Evolutionary conservation across 1,140 invertebrate species (phyloP).

Genomic region (Frieseomelitta varia): DNA sequence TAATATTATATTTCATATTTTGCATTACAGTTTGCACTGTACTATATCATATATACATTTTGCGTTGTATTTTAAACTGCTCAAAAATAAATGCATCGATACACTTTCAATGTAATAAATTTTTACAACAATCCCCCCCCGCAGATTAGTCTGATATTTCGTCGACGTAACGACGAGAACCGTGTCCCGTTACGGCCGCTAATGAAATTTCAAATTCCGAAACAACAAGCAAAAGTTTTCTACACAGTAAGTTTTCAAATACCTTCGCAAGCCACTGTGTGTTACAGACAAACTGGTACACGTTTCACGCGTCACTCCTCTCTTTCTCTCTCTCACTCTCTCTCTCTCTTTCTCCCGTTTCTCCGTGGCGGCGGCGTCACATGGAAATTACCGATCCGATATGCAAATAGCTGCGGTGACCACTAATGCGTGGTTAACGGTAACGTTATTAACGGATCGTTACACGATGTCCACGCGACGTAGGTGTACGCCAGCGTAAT

Average conservation of each 20-base stretch:
- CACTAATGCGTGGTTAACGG: constrained; percentile 76
- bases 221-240: background rate
- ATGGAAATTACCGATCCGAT: constrained; percentile 77
- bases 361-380: constrained; percentile 29
- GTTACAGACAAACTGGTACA: too few species aligned
- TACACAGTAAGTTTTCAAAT: background rate
- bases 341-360: constrained; percentile 10
- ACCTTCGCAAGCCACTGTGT: background rate
- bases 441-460: constrained; percentile 77
- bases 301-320: background rate
- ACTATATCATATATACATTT: too few species aligned
- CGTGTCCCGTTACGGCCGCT: background rate
- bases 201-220: background rate
- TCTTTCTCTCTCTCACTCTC: too few species aligned
- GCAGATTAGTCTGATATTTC: background rate
- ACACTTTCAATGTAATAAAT: too few species aligned
- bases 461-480: constrained; percentile 61
- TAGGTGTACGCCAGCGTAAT: constrained; percentile 34
- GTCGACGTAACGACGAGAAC: background rate
- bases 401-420: constrained; percentile 73
- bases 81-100: too few species aligned
- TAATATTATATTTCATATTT: too few species aligned
- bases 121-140: too few species aligned
- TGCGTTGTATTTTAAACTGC: too few species aligned
- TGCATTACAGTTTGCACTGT: too few species aligned